Evolutionary conservation across 2,113 vertebrate species (phyloP).

Genomic region (Tetrao urogallus): DNA sequence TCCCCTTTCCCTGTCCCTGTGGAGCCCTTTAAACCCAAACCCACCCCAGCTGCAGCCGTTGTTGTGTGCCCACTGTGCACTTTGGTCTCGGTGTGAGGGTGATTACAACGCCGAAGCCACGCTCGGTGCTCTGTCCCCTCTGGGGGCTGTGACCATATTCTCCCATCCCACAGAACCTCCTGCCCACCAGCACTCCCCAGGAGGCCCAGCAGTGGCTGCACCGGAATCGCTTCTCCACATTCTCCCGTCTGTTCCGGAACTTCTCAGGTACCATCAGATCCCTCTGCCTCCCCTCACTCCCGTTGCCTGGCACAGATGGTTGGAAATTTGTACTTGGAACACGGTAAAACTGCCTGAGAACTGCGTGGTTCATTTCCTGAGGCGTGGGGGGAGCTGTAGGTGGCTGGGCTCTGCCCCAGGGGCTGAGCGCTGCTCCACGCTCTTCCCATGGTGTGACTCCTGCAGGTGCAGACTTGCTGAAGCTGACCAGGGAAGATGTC

Average conservation of each 20-base stretch:
- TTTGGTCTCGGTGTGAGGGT: rapidly evolving
- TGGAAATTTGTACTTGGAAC: background rate
- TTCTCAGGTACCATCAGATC: conserved; percentile 86
- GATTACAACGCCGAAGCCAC: rapidly evolving
- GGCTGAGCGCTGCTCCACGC: too few species aligned
- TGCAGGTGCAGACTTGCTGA: conserved; percentile 92
- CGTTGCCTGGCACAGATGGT: rapidly evolving
- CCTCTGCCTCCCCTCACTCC: background rate
- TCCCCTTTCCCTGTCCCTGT: background rate
- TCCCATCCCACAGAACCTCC: conserved; percentile 82
- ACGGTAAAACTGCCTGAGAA: background rate
- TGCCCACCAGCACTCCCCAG: conserved; percentile 92
- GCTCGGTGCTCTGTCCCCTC: rapidly evolving
- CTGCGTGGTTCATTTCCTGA: background rate
- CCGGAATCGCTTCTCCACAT: conserved; percentile 94
- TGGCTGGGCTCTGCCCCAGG: rapidly evolving
- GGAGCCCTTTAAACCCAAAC: background rate
- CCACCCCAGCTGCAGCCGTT: background rate
- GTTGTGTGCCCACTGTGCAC: rapidly evolving
- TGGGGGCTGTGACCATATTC: background rate
- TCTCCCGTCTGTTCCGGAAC: conserved; percentile 93
- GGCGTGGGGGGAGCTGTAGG: background rate
- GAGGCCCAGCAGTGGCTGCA: conserved; percentile 98
- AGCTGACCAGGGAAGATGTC: conserved; percentile 95
- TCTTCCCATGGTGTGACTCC: background rate